Base-by-base conservation (phyloP, 1,140 invertebrate species). In the Hycleus cichorii region DNA sequence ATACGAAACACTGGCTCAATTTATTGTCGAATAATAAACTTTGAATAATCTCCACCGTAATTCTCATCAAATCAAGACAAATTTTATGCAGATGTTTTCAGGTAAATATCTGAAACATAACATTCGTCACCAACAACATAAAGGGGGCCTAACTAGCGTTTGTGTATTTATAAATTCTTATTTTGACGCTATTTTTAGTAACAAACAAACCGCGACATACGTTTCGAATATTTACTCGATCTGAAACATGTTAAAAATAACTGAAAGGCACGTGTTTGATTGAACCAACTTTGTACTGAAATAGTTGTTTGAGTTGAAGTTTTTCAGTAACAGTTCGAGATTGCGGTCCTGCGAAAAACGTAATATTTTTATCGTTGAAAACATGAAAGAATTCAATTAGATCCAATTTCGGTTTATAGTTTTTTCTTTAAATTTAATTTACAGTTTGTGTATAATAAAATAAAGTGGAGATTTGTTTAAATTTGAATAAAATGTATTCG, bases 131-230 rank as follows among this genome's bases (percentile, higher is more conserved):
- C 44, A 38, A 7, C 40, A 32, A 5, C 7, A 7, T 32, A 32
- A 7, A 32, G 7, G 7, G 10, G 39, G 49, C 49, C 46, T 64
- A 60, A 60, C 57, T 60, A 60, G 50, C 48, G 43, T 40, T 51
- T 40, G 7, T 32, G 45, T 53, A 57, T 58, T 64, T 60, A 58
- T 57, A 57, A 62, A 50, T 40, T 45, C 61, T 49, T 61, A 62
- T 66, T 68, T 65, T 64, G 62, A 56, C 59, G 51, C 62, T 68
- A 68, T 68, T 66, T 68, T 56, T 64, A 64, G 38, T 32, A 32
- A 38, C 57, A 39, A 59, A 49, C 52, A 57, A 58, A 57, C 57
- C 42, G 8, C 52, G 61, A 66, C 64, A 26, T 51, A 61, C 60
- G 63, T 58, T 18, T 42, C 47, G 58, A 57, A 66, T 66, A 66